Conservation (phyloP, 2,113 vertebrate species). For the Scophthalmus maximus region DNA sequence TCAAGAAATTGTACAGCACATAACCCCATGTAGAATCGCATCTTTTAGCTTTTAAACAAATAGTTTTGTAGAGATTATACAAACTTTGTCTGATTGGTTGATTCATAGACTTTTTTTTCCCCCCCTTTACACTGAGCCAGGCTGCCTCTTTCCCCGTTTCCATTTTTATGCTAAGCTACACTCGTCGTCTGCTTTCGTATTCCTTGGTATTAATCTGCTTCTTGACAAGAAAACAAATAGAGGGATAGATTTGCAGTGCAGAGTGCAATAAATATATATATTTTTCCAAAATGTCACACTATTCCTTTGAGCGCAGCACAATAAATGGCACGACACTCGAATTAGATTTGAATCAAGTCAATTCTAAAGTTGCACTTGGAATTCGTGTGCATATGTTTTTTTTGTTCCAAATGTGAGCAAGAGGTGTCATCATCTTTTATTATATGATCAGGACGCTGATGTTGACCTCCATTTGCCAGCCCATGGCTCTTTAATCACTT, state of each 20-base stretch:
- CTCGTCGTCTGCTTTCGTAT: too few relatives aligned
- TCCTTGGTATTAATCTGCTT: not conserved
- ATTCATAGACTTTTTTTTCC: too few relatives aligned
- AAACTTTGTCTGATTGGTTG: too few relatives aligned
- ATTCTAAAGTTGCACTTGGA: not conserved
- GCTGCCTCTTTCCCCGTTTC: too few relatives aligned
- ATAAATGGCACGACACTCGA: too few relatives aligned
- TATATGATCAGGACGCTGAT: not conserved
- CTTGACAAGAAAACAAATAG: not conserved
- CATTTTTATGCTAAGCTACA: too few relatives aligned
- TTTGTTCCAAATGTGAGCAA: not conserved
- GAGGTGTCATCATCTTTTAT: not conserved
- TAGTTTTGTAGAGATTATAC: too few relatives aligned
- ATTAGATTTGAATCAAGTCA: not conserved
- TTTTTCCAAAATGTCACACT: not conserved
- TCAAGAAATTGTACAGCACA: too few relatives aligned
- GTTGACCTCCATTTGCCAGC: not conserved
- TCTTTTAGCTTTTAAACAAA: too few relatives aligned
- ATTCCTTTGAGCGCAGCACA: not conserved
- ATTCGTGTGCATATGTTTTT: not conserved
- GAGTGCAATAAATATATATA: not conserved
- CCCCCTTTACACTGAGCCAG: too few relatives aligned
- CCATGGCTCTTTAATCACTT: not conserved
- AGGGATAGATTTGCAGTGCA: too few relatives aligned
- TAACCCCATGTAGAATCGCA: too few relatives aligned